Conservation (phyloP, 2,797 vertebrate species). For the Rhabdophis nuchalis region DNA sequence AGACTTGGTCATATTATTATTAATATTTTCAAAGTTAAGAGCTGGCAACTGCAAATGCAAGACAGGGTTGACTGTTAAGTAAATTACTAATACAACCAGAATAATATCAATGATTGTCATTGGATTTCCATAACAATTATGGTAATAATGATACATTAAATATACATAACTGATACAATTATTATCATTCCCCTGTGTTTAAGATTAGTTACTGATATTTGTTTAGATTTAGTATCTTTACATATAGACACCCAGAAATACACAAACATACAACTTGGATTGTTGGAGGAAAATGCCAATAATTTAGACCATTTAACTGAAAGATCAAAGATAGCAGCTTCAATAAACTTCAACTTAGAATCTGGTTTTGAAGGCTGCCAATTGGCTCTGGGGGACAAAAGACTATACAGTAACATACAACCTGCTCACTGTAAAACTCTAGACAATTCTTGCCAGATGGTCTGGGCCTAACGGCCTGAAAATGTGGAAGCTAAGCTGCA, state of each 20-base stretch:
- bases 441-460: not conserved
- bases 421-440: not conserved
- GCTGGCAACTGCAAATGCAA: conserved; percentile 70
- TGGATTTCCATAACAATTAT: not conserved
- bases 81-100: conserved; percentile 16
- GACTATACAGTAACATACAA: not conserved
- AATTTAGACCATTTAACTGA: not conserved
- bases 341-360: not conserved
- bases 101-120: conserved; percentile 4
- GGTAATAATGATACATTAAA: not conserved
- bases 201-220: not conserved
- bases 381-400: not conserved
- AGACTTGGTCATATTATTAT: conserved; percentile 55
- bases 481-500: not conserved
- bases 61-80: not conserved
- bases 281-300: not conserved
- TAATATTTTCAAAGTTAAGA: conserved; percentile 63
- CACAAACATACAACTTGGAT: not conserved
- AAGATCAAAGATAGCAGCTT: not conserved
- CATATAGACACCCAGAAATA: not conserved
- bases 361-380: not conserved
- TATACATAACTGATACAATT: not conserved
- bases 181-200: not conserved
- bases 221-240: not conserved
- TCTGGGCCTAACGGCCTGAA: not conserved